Evolutionary conservation across 2,797 vertebrate genomes (phyloP).

Genomic region (Danio kyathit): DNA sequence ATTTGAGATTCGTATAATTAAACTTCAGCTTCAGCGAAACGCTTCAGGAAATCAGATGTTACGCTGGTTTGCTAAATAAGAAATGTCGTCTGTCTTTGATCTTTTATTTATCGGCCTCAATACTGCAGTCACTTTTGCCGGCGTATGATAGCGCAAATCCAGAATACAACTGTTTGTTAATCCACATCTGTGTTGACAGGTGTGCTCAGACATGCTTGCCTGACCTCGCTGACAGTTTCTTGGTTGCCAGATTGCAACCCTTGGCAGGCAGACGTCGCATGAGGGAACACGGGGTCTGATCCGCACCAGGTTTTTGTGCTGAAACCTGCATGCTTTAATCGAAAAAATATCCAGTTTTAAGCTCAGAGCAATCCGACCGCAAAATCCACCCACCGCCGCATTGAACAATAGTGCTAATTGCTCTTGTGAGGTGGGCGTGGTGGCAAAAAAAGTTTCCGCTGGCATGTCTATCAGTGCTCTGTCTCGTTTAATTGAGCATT

Average conservation of each 20-base stretch:
- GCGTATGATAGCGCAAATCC: conserved; percentile 60
- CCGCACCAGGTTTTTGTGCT: background rate
- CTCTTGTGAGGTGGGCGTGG: conserved; percentile 14
- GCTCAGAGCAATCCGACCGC: background rate
- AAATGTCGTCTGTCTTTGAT: conserved; percentile 20
- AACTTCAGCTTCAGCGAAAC: conserved; percentile 2
- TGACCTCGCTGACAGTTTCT: conserved; percentile 11
- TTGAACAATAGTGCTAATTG: conserved; percentile 20
- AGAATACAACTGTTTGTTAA: conserved; percentile 69
- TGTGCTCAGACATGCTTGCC: conserved; percentile 58
- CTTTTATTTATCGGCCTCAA: conserved; percentile 32
- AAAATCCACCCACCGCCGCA: background rate
- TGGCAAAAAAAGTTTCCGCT: conserved; percentile 22
- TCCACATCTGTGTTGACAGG: conserved; percentile 71
- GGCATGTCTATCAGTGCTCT: conserved; percentile 9
- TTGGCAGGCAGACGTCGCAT: background rate
- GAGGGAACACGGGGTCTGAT: background rate
- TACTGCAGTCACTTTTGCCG: conserved; percentile 8
- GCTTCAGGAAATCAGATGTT: conserved; percentile 20
- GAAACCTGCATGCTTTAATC: conserved; percentile 21
- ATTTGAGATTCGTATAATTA: conserved; percentile 28
- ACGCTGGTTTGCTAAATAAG: conserved; percentile 13
- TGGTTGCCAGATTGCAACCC: background rate
- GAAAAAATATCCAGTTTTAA: conserved; percentile 9
- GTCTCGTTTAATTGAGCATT: conserved; percentile 42